Evolutionary conservation across 2,888 invertebrate genomes (phyloP).

Genomic region (Stenodera caucasica): DNA sequence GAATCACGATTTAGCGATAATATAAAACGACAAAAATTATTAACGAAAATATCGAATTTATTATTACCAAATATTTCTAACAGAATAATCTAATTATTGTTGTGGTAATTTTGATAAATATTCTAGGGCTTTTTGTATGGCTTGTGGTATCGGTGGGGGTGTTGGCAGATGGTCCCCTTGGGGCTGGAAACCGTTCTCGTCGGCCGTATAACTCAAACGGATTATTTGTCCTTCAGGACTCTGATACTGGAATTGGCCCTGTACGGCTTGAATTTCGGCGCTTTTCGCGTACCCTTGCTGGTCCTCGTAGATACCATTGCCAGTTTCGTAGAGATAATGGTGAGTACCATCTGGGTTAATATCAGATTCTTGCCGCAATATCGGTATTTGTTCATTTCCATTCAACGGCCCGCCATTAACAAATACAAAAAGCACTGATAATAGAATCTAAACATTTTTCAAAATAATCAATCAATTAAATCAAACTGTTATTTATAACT

Average conservation of each 20-base stretch:
- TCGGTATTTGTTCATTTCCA: conserved; percentile 54
- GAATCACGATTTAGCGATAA: no score
- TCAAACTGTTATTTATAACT: neutral
- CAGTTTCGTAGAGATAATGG: conserved; percentile 63
- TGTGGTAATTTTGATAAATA: conserved; percentile 33
- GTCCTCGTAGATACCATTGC: conserved; percentile 64
- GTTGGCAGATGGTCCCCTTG: conserved; percentile 47
- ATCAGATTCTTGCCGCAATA: conserved; percentile 16
- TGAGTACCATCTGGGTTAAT: conserved; percentile 65
- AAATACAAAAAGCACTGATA: no score
- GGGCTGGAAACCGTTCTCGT: conserved; percentile 46
- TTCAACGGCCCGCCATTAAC: no score
- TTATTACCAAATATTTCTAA: no score
- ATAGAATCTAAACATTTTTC: neutral
- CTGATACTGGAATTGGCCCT: conserved; percentile 66
- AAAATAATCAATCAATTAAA: neutral
- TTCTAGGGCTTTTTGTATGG: conserved; percentile 40
- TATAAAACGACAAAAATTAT: no score
- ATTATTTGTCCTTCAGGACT: conserved; percentile 59
- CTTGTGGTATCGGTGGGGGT: conserved; percentile 46
- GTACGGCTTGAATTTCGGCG: conserved; percentile 59
- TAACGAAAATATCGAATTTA: no score
- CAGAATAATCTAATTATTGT: no score
- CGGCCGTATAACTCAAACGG: conserved; percentile 46
- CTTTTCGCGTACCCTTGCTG: conserved; percentile 62